Percentiles rank a stretch among this genome's conserved stretches.
These are phyloP conservation scores for Plebejus melissa DNA, from an alignment of 2,888 invertebrate genomes.

Conservation along the genomic window DNA sequence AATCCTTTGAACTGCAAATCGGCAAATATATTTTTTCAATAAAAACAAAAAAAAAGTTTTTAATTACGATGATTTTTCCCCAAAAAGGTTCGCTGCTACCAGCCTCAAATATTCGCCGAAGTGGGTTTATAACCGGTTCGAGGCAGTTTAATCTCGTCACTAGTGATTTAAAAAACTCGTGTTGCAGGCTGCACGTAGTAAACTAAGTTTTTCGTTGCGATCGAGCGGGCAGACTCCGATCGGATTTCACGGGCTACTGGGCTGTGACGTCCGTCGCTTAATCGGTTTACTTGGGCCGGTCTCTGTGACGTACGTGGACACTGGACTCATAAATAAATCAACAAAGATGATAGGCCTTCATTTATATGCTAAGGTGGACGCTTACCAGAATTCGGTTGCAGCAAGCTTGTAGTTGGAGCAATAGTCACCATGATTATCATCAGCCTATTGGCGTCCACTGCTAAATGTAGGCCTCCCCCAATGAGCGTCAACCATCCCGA, in stretches of 20 bases:
- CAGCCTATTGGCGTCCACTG: no score
- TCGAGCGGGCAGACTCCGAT: constrained; percentile 24
- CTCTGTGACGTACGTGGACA: constrained; percentile 17
- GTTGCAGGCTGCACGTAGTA: constrained; percentile 23
- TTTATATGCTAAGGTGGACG: neutral
- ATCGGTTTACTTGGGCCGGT: constrained; percentile 29
- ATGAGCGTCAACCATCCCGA: no score
- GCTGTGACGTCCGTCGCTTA: constrained; percentile 33
- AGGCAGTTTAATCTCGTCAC: constrained; percentile 11
- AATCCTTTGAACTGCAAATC: neutral
- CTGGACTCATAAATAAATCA: constrained; percentile 9
- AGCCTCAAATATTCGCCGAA: neutral
- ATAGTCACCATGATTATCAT: no score
- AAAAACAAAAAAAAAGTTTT: neutral
- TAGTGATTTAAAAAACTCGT: constrained; percentile 11
- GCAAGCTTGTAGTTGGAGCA: no score
- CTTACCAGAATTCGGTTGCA: neutral
- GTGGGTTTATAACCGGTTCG: neutral
- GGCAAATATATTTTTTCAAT: no score
- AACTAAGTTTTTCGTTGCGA: constrained; percentile 28
- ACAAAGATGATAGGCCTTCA: neutral
- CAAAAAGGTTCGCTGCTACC: neutral
- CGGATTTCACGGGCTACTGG: constrained; percentile 32
- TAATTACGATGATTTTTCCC: neutral
- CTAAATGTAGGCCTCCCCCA: no score